Percentiles rank a stretch among this genome's conserved stretches.
phyloP scores from a whole-genome alignment of 1,140 invertebrate species.

The Bombus breviceps region DNA sequence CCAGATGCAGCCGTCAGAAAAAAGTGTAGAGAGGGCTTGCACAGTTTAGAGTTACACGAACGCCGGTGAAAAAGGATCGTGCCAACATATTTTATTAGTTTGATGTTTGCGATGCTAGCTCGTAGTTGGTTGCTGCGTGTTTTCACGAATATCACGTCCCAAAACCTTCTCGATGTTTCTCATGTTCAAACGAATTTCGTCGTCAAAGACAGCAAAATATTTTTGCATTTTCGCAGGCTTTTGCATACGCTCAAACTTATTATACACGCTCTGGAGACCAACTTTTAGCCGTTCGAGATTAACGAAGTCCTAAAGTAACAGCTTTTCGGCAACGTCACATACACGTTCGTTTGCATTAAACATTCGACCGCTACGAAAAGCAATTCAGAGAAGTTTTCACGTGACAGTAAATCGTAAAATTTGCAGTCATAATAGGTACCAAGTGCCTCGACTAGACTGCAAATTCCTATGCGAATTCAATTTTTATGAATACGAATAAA shows the following conservation, averaged over 20 bases:
- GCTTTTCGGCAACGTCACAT: neutral
- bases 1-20: slow-evolving; percentile 2
- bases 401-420: neutral
- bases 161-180: slow-evolving; percentile 29
- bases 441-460: neutral
- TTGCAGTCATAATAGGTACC: neutral
- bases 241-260: neutral
- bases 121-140: slow-evolving; percentile 6
- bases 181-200: slow-evolving; percentile 21
- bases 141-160: slow-evolving; percentile 38
- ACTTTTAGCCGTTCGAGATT: neutral
- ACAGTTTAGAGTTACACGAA: slow-evolving; percentile 37
- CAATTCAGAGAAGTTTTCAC: neutral
- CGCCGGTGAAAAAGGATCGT: slow-evolving; percentile 20
- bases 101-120: slow-evolving; percentile 37
- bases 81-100: slow-evolving; percentile 53
- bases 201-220: slow-evolving; percentile 1
- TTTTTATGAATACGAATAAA: neutral
- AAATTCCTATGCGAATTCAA: neutral
- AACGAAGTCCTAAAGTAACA: neutral
- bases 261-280: neutral
- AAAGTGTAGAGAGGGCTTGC: neutral
- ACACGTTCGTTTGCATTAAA: neutral
- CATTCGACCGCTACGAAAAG: neutral
- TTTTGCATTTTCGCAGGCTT: slow-evolving; percentile 3